Conservation (phyloP, 2,888 invertebrate genomes). For the Tipula unca region DNA sequence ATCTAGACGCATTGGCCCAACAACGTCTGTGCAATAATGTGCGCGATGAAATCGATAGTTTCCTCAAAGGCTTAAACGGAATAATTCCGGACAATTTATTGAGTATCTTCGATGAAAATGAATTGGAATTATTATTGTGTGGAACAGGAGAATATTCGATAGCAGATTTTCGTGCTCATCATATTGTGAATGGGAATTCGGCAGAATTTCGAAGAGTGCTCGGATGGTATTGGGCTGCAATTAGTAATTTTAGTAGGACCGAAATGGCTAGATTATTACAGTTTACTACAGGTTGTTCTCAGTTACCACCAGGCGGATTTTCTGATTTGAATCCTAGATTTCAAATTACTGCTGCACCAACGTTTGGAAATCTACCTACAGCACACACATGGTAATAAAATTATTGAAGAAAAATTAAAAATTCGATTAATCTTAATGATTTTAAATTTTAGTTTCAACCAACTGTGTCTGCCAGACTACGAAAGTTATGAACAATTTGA, state of each 20-base stretch:
- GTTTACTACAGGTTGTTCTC: conserved; percentile 88
- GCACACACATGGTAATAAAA: conserved; percentile 86
- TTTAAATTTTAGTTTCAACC: conserved; percentile 72
- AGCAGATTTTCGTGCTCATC: conserved; percentile 81
- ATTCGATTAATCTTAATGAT: conserved; percentile 22
- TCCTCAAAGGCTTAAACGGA: conserved; percentile 82
- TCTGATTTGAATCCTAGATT: conserved; percentile 82
- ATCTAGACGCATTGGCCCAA: conserved; percentile 83
- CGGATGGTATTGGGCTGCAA: conserved; percentile 86
- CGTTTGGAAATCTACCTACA: conserved; percentile 83
- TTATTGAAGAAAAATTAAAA: not conserved
- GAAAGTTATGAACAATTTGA: conserved; percentile 91
- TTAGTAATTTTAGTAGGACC: conserved; percentile 80
- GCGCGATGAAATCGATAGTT: conserved; percentile 76
- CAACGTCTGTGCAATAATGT: conserved; percentile 76
- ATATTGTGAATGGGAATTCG: conserved; percentile 72
- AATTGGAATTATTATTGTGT: conserved; percentile 88
- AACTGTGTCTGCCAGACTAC: conserved; percentile 90
- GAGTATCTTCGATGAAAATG: conserved; percentile 93
- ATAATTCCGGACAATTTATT: conserved; percentile 87
- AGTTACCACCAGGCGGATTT: conserved; percentile 86
- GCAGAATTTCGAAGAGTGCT: conserved; percentile 76
- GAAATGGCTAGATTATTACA: conserved; percentile 89
- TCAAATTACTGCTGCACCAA: conserved; percentile 84
- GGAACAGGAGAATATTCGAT: conserved; percentile 90